A percentile compares a stretch with the other conserved stretches of the same genome.
phyloP scores from a whole-genome alignment of 2,888 invertebrate genomes.

The Xanthorhoe designata region DNA sequence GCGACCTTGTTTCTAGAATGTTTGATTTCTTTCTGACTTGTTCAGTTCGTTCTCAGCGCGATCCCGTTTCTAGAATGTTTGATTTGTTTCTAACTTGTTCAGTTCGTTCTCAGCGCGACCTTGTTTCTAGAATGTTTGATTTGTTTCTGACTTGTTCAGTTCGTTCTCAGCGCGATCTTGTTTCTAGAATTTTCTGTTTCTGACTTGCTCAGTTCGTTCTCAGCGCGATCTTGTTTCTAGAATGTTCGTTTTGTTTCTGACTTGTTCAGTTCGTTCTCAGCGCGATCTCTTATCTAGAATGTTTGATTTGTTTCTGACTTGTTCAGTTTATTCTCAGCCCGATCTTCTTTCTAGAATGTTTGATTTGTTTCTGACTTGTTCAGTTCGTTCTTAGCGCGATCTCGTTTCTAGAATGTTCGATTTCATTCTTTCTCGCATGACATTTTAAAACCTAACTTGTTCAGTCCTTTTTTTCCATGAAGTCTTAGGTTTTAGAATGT shows the following conservation, averaged over 20 bases:
- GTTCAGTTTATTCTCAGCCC: neutral
- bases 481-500: too few relatives aligned
- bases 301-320: too few relatives aligned
- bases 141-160: neutral
- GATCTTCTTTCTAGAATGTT: too few relatives aligned
- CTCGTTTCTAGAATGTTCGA: neutral
- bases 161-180: neutral
- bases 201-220: neutral
- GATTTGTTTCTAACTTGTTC: neutral
- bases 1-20: neutral
- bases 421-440: too few relatives aligned
- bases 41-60: neutral
- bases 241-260: neutral
- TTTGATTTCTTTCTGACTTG: neutral
- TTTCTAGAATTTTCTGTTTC: neutral
- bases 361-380: neutral
- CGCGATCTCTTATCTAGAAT: too few relatives aligned
- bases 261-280: neutral
- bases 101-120: neutral
- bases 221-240: neutral
- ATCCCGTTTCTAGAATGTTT: too few relatives aligned
- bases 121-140: too few relatives aligned
- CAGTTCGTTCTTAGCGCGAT: neutral
- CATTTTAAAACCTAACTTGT: too few relatives aligned
- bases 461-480: too few relatives aligned